Percentiles rank a stretch among this genome's conserved stretches.
These are phyloP conservation scores for Sanderia malayensis DNA, from an alignment of 30 jellyfish, hydroid and myxozoan genomes.

Conservation along the genomic window DNA sequence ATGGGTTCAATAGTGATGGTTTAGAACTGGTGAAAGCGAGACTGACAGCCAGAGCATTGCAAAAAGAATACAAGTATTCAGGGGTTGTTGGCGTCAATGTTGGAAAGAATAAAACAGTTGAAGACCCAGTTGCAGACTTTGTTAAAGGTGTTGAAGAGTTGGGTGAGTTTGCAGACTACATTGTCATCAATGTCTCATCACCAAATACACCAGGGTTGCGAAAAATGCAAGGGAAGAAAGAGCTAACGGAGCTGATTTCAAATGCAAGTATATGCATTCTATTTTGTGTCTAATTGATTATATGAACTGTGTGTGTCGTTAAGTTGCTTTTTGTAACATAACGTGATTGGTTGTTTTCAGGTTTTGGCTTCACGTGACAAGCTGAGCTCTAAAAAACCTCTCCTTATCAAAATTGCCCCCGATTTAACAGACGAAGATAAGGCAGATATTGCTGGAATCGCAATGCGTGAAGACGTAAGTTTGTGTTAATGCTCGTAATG, in stretches of 20 bases:
- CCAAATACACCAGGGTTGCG: constrained; percentile 94
- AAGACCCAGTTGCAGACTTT: constrained; percentile 68
- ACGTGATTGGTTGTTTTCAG: no score
- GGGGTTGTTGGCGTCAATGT: constrained; percentile 76
- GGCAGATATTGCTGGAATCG: constrained; percentile 56
- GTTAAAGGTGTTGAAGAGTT: constrained; percentile 53
- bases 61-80: neutral
- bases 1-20: constrained; percentile 86
- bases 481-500: no score
- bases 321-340: no score
- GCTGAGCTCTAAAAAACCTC: constrained; percentile 45
- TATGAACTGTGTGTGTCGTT: no score
- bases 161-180: constrained; percentile 63
- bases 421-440: constrained; percentile 73
- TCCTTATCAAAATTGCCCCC: constrained; percentile 83
- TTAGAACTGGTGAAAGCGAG: constrained; percentile 41
- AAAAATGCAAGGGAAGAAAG: constrained; percentile 72
- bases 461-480: constrained; percentile 37
- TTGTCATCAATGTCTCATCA: constrained; percentile 83
- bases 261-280: constrained; percentile 57
- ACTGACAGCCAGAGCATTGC: constrained; percentile 12
- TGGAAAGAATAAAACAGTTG: constrained; percentile 70
- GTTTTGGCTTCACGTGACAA: no score
- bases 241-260: constrained; percentile 36
- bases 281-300: no score